Conservation (phyloP, 2,113 vertebrate species). For the Gobiocypris rarus region DNA sequence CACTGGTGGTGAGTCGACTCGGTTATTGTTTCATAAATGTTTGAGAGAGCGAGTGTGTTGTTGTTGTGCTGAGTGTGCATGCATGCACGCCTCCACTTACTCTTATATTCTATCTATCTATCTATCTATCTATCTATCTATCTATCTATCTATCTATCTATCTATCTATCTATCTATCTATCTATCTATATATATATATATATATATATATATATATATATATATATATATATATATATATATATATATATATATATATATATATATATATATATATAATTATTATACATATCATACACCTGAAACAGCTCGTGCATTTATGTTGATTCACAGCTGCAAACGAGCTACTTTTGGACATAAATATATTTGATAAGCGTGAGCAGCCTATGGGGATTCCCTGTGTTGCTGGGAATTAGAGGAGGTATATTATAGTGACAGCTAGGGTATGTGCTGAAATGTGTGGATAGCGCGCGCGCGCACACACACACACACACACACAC, state of each 20-base stretch:
- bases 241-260: too few species aligned
- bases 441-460: conserved; percentile 65
- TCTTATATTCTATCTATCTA: too few species aligned
- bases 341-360: not conserved
- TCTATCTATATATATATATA: too few species aligned
- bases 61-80: conserved; percentile 78
- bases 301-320: not conserved
- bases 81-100: conserved; percentile 55
- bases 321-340: not conserved
- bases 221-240: too few species aligned
- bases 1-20: conserved; percentile 62
- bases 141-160: too few species aligned
- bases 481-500: conserved; percentile 70
- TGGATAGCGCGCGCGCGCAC: too few species aligned
- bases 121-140: too few species aligned
- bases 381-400: conserved; percentile 71
- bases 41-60: too few species aligned
- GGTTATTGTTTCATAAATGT: conserved; percentile 37
- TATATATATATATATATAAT: not conserved
- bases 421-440: conserved; percentile 54
- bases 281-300: too few species aligned
- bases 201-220: too few species aligned
- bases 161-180: too few species aligned
- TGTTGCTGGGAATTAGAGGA: conserved; percentile 21
- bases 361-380: not conserved